Evolutionary conservation across 1,140 invertebrate species (phyloP), one percentile per base, ranked within the genome.

Genomic region (Phymastichus coffea): DNA sequence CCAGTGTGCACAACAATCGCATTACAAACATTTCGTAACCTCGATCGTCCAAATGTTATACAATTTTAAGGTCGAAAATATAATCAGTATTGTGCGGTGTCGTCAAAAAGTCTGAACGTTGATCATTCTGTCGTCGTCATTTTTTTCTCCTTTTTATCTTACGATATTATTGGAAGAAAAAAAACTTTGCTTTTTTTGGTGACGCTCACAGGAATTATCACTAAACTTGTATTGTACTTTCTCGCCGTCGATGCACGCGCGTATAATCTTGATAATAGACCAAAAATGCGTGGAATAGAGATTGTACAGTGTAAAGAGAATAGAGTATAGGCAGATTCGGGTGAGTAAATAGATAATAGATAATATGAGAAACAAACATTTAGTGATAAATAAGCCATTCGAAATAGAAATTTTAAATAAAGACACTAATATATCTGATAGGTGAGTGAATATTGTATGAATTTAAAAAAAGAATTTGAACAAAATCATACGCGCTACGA

Each of bases 1-100:
- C 54, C 60, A 62, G 60, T 57, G 60, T 62, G 60, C 60, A 62
- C 60, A 62, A 57, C 28, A 57, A 52, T 62, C 60, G 38, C 23
- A 15, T 30, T 28, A 38, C 17, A 47, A 2, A 28, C n/a, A 44
- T 56, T 62, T 62, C 40, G 54, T 46, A 52, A 26, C 38, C 40
- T 57, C 47, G 60, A 62, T 57, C 53, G 35, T 61, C 43, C 12
- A 9, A 9, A 10, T 22, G 9, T 22, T 23, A 44, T 44, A 10
- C 20, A 17, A 14, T 48, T 48, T 48, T 26, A 26, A 26, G 8
- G 46, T 30, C 9, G 9, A 48, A 15, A 25, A 25, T n/a, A n/a
- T 8, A 37, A 44, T 59, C 48, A 59, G 40, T 59, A 23, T 1
- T 40, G 57, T 59, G 7, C 19, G n/a, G 57, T 53, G n/a, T 37